These are phyloP conservation scores for Drosophila rhopaloa DNA, from an alignment of 1,140 invertebrate genomes.

Conservation along the genomic window DNA sequence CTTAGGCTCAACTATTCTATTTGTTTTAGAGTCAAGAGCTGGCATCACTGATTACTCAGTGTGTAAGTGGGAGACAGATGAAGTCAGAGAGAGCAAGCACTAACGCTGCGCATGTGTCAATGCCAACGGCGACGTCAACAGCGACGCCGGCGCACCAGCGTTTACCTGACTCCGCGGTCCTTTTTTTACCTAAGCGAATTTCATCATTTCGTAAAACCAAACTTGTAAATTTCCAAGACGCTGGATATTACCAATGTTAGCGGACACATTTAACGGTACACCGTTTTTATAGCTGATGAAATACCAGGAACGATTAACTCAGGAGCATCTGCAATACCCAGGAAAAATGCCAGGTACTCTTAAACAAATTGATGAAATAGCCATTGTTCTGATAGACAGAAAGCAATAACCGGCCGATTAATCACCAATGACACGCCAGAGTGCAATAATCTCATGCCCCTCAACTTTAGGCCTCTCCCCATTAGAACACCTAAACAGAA, in stretches of 20 bases:
- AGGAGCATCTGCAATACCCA: constrained; percentile 2
- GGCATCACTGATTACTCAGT: background rate
- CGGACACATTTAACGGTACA: constrained; percentile 1
- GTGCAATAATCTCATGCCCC: constrained; percentile 18
- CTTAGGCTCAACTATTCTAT: too few relatives aligned
- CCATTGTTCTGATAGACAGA: background rate
- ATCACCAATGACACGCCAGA: constrained; percentile 38
- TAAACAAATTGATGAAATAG: constrained; percentile 37
- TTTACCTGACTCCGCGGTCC: constrained; percentile 44
- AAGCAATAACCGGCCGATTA: constrained; percentile 24
- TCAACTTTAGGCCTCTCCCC: too few relatives aligned
- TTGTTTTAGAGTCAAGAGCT: background rate
- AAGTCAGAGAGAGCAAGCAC: background rate
- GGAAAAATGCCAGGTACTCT: background rate
- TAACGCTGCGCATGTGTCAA: constrained; percentile 26
- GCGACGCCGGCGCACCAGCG: constrained; percentile 10
- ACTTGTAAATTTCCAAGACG: constrained; percentile 38
- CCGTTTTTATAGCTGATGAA: constrained; percentile 22
- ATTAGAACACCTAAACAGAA: constrained; percentile 1
- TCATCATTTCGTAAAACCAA: constrained; percentile 36
- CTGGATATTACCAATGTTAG: background rate
- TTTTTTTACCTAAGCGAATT: constrained; percentile 58
- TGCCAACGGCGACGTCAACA: constrained; percentile 15
- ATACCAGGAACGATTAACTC: constrained; percentile 35
- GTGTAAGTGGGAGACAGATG: background rate